Evolutionary conservation across 2,797 vertebrate genomes (phyloP).

Genomic region (Balearica regulorum): DNA sequence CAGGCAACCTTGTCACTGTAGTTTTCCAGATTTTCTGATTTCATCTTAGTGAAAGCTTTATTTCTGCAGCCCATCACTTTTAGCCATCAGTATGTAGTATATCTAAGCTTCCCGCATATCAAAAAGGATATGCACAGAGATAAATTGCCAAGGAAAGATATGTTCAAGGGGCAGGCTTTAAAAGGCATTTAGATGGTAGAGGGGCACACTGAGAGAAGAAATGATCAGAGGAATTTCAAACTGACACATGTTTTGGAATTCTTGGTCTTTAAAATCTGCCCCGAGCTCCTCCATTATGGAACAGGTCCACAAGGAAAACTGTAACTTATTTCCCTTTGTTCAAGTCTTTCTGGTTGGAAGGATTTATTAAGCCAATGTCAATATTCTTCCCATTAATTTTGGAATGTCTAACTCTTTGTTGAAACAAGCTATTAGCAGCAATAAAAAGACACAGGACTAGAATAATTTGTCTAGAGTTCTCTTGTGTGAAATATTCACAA

Average conservation of each 20-base stretch:
- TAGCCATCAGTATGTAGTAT: background rate
- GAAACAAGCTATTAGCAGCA: conserved; percentile 67
- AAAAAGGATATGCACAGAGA: background rate
- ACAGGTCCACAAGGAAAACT: conserved; percentile 42
- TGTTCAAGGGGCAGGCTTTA: conserved; percentile 20
- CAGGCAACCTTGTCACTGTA: background rate
- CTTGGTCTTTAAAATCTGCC: conserved; percentile 41
- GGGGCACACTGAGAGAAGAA: background rate
- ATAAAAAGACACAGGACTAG: conserved; percentile 65
- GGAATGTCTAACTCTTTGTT: conserved; percentile 61
- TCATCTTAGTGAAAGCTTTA: background rate
- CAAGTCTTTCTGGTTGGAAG: conserved; percentile 55
- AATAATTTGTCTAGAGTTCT: conserved; percentile 65
- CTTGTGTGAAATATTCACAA: conserved; percentile 51
- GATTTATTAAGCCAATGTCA: conserved; percentile 65
- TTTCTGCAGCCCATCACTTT: background rate
- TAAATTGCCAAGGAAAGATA: conserved; percentile 24
- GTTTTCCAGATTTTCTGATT: conserved; percentile 21
- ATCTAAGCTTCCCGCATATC: background rate
- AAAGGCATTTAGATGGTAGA: conserved; percentile 45
- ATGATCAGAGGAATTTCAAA: conserved; percentile 43
- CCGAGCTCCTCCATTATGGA: conserved; percentile 44
- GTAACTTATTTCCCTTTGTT: conserved; percentile 56
- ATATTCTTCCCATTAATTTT: conserved; percentile 60
- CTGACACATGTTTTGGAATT: conserved; percentile 47